Base-by-base conservation (phyloP, 2,888 invertebrate species). In the Aricia artaxerxes region DNA sequence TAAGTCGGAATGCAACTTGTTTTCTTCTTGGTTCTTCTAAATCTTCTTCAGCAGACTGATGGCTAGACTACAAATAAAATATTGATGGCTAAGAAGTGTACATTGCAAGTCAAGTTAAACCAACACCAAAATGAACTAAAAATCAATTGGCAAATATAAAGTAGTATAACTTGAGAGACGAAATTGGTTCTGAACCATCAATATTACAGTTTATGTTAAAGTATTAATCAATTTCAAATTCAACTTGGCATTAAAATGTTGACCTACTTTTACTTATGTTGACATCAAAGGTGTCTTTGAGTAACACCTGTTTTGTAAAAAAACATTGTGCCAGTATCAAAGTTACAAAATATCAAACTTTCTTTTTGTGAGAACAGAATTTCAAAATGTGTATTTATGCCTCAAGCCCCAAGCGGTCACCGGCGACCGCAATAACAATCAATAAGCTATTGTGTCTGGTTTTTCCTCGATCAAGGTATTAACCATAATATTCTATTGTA, bases 1-100 rank as follows among this genome's bases (percentile, higher is more conserved):
- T 81, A 73, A 84, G 88, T 86, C 84, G 80, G 24, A 80, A 84
- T 81, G 86, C 75, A 75, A 35, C 49, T 78, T 76, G 40, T 44
- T 72, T 78, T 79, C 44, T 81, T 79, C 83, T 84, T 44, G 31
- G 13, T 73, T 84, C 44, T 73, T 78, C 76, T 4, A n/a, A 49
- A 24, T 75, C 24, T 24, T 73, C 35, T 69, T 69, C 35, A 69
- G 69, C 5, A 35, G 13, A 38, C 31, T 16, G 16, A 35, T 35
- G 35, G 35, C 35, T 35, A 35, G 35, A 35, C 57, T 61, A 61
- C n/a, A 24, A 61, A 24, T 24, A 4, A 61, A 0, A 6, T 6
- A 61, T 61, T 24, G 2, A 60, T 5, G 7, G n/a, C 24, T 61
- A 7, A 24, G 57, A 57, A 16, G 3, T 44, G 44, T 49, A 49